Percentiles rank a stretch among this genome's conserved stretches.
phyloP scores from a whole-genome alignment of 2,113 vertebrate genomes.

The Platysteira castanea region DNA sequence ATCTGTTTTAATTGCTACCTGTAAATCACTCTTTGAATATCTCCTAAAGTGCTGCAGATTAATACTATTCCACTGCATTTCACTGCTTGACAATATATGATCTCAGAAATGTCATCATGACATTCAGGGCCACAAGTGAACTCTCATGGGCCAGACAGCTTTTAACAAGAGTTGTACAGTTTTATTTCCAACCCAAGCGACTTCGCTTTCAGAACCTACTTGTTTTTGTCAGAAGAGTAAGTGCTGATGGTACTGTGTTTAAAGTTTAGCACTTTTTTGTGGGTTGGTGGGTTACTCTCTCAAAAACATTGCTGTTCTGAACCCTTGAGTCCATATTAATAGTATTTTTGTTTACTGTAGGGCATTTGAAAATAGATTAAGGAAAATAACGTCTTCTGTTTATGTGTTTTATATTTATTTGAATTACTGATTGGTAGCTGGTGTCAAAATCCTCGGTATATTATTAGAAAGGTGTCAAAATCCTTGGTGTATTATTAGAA shows the following conservation, averaged over 20 bases:
- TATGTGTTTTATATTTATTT: not conserved
- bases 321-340: not conserved
- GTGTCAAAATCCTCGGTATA: not conserved
- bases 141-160: not conserved
- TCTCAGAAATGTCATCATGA: not conserved
- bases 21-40: not conserved
- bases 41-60: not conserved
- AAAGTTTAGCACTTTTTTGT: not conserved
- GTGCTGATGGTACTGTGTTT: too few species aligned
- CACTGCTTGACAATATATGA: not conserved
- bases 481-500: conserved; percentile 33
- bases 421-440: not conserved
- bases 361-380: not conserved
- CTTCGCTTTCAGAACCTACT: not conserved
- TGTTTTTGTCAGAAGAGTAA: not conserved
- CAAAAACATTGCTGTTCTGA: not conserved
- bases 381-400: not conserved
- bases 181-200: not conserved
- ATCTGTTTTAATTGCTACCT: not conserved
- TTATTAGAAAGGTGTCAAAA: conserved; percentile 11
- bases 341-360: not conserved
- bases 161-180: not conserved
- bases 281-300: not conserved
- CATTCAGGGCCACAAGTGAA: not conserved
- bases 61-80: not conserved